Percentiles rank a stretch among this genome's conserved stretches.
phyloP scores from a whole-genome alignment of 2,888 invertebrate genomes.

The Parnassius mnemosyne region DNA sequence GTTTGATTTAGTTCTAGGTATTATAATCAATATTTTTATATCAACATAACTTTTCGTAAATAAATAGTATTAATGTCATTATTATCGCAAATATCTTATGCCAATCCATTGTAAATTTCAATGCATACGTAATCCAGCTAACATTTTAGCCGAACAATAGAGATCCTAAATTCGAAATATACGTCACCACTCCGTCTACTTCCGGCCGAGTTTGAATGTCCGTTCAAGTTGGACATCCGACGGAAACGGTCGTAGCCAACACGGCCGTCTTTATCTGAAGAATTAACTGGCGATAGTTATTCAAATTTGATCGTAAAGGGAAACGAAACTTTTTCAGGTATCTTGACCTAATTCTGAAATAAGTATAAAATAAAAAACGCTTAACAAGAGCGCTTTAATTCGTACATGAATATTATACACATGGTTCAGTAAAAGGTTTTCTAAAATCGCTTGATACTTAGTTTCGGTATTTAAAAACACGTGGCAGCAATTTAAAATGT shows the following conservation, averaged over 20 bases:
- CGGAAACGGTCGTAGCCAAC: slow-evolving; percentile 71
- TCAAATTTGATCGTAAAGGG: slow-evolving; percentile 58
- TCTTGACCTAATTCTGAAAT: slow-evolving; percentile 32
- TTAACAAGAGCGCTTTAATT: too few species aligned
- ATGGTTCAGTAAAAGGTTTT: too few species aligned
- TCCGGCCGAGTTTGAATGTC: slow-evolving; percentile 79
- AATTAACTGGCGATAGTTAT: slow-evolving; percentile 76
- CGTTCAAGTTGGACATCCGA: slow-evolving; percentile 76
- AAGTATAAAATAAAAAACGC: too few species aligned
- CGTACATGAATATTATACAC: too few species aligned
- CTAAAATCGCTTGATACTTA: too few species aligned
- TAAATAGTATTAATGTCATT: neutral
- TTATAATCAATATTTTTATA: too few species aligned
- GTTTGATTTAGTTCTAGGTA: too few species aligned
- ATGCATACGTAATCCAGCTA: slow-evolving; percentile 23
- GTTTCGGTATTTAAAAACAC: too few species aligned
- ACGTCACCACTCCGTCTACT: slow-evolving; percentile 74
- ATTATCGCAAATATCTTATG: neutral
- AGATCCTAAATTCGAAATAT: slow-evolving; percentile 75
- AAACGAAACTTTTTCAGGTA: slow-evolving; percentile 38
- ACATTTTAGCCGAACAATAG: slow-evolving; percentile 47
- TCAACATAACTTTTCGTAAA: neutral
- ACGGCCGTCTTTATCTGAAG: slow-evolving; percentile 78
- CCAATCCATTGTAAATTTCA: slow-evolving; percentile 22
- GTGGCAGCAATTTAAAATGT: too few species aligned